Percentiles rank a stretch among this genome's conserved stretches.
These are phyloP conservation scores for Drosophila lutescens DNA, from an alignment of 2,888 invertebrate species.

Conservation along the genomic window DNA sequence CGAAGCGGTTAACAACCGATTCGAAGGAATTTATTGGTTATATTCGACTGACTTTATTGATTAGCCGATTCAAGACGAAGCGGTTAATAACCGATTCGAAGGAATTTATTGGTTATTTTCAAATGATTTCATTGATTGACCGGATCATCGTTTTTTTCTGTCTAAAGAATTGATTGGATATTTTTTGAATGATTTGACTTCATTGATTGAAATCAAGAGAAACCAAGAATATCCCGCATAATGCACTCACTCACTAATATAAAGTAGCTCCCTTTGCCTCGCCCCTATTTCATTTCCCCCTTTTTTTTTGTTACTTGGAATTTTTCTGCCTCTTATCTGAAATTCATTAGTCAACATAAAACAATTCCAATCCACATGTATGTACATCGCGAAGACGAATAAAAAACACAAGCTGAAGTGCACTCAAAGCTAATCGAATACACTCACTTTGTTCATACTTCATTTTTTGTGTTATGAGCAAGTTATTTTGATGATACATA, in stretches of 20 bases:
- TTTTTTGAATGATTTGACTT: too few species aligned
- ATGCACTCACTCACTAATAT: not conserved
- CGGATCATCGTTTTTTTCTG: not conserved
- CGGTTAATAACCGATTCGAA: conserved; percentile 5
- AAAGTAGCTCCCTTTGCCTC: not conserved
- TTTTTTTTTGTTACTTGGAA: conserved; percentile 7
- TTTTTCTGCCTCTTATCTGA: conserved; percentile 27
- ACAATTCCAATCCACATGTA: conserved; percentile 4
- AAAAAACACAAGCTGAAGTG: not conserved
- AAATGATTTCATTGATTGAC: too few species aligned
- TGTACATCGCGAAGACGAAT: not conserved
- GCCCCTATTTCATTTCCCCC: conserved; percentile 1
- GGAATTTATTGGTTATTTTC: not conserved
- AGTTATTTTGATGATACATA: too few species aligned
- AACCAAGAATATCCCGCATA: not conserved
- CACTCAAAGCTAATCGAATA: not conserved
- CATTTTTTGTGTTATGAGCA: not conserved
- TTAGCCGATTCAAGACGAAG: not conserved
- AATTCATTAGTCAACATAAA: conserved; percentile 51
- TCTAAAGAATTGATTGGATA: too few species aligned
- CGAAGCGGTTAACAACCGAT: conserved; percentile 11
- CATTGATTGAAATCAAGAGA: too few species aligned
- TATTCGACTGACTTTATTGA: not conserved
- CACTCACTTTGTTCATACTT: not conserved
- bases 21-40: not conserved